phyloP scores from a whole-genome alignment of 2,888 invertebrate genomes.

The Caenorhabditis panamensis region DNA sequence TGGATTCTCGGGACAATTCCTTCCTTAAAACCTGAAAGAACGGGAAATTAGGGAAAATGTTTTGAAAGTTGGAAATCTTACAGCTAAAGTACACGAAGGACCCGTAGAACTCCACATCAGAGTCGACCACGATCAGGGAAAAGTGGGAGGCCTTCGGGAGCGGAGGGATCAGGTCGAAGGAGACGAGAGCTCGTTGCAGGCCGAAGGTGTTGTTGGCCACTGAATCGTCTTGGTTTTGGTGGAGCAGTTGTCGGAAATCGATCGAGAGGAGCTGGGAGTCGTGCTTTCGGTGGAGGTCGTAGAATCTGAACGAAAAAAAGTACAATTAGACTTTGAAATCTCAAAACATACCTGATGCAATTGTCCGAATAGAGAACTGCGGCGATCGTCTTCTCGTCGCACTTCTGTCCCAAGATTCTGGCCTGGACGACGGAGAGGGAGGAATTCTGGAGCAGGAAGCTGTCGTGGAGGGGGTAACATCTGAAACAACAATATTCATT shows the following conservation, averaged over 20 bases:
- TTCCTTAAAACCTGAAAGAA: constrained; percentile 45
- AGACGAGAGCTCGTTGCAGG: constrained; percentile 41
- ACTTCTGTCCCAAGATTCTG: constrained; percentile 29
- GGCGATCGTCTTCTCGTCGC: constrained; percentile 19
- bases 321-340: background rate
- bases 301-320: constrained; percentile 35
- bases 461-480: constrained; percentile 53
- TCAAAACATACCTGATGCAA: constrained; percentile 24
- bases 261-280: constrained; percentile 30
- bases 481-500: constrained; percentile 11
- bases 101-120: constrained; percentile 44
- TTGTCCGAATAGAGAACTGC: constrained; percentile 49
- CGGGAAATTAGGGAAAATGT: too few relatives aligned
- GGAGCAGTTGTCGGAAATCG: constrained; percentile 42
- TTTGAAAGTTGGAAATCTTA: constrained; percentile 10
- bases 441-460: constrained; percentile 38
- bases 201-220: constrained; percentile 50
- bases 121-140: constrained; percentile 45
- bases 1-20: constrained; percentile 35
- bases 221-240: constrained; percentile 21
- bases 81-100: constrained; percentile 40
- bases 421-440: constrained; percentile 10
- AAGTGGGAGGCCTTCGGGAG: constrained; percentile 29
- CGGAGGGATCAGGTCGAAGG: constrained; percentile 49
- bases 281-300: constrained; percentile 30